phyloP scores from a whole-genome alignment of 2,888 invertebrate genomes.

The Platycheirus albimanus region DNA sequence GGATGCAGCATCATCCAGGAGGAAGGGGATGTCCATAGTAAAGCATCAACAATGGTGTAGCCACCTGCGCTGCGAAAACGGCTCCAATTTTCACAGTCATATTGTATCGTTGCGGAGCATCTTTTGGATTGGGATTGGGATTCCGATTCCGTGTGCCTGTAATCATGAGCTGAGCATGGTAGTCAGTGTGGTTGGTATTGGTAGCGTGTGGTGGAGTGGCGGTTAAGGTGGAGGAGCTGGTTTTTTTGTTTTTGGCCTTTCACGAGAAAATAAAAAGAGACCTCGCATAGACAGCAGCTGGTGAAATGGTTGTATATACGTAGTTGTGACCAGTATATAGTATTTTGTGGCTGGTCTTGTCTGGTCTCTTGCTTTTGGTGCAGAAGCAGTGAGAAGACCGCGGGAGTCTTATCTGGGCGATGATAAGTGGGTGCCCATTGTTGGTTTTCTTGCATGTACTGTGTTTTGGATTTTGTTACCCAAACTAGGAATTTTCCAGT shows the following conservation, averaged over 20 bases:
- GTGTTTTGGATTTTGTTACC: conserved; percentile 21
- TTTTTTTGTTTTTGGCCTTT: conserved; percentile 35
- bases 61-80: conserved; percentile 71
- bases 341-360: no score
- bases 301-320: conserved; percentile 6
- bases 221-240: conserved; percentile 22
- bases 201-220: background rate
- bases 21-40: conserved; percentile 9
- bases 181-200: no score
- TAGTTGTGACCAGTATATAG: conserved; percentile 56
- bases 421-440: conserved; percentile 71
- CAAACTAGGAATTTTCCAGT: conserved; percentile 32
- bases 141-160: conserved; percentile 41
- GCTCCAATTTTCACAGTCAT: conserved; percentile 72
- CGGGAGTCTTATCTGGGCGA: conserved; percentile 62
- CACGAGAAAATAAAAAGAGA: conserved; percentile 16
- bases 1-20: no score
- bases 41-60: conserved; percentile 69
- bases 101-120: conserved; percentile 63
- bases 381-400: conserved; percentile 29
- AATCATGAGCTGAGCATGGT: conserved; percentile 13
- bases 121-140: conserved; percentile 48
- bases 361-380: conserved; percentile 32
- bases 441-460: conserved; percentile 62
- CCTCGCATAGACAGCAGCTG: conserved; percentile 23